A percentile compares a stretch with the other conserved stretches of the same genome.
Evolutionary conservation across 2,888 invertebrate species (phyloP).

Genomic region (Ctenicera cuprea): DNA sequence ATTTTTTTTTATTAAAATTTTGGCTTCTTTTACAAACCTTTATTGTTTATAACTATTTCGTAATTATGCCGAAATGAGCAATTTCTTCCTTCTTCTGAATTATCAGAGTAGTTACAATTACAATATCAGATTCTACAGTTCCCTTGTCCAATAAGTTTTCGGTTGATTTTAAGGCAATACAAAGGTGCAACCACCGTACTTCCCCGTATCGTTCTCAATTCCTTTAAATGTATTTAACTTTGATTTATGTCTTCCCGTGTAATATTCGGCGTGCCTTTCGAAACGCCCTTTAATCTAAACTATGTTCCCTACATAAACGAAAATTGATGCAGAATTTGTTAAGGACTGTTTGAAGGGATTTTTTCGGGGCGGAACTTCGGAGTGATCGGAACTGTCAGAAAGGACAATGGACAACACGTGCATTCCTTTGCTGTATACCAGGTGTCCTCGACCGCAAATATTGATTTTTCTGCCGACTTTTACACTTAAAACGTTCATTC

Average conservation of each 20-base stretch:
- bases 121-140: neutral
- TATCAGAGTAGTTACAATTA: too few species aligned
- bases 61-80: too few species aligned
- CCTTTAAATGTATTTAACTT: constrained; percentile 45
- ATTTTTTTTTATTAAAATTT: too few species aligned
- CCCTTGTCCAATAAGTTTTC: neutral
- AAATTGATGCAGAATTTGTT: constrained; percentile 29
- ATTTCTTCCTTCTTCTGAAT: too few species aligned
- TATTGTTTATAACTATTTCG: too few species aligned
- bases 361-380: constrained; percentile 54
- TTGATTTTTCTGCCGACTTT: constrained; percentile 61
- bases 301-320: constrained; percentile 13
- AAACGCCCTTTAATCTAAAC: constrained; percentile 41
- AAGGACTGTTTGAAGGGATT: too few species aligned
- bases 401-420: constrained; percentile 54
- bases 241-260: constrained; percentile 51
- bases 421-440: constrained; percentile 51
- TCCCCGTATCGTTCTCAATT: constrained; percentile 48
- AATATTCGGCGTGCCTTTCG: constrained; percentile 15
- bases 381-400: constrained; percentile 46
- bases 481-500: constrained; percentile 44
- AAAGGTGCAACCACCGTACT: constrained; percentile 52
- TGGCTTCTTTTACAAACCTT: too few species aligned
- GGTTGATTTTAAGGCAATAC: constrained; percentile 38
- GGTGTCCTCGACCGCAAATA: constrained; percentile 60